Base-by-base conservation (phyloP, 1,140 invertebrate genomes). In the Drosophila nannoptera region DNA sequence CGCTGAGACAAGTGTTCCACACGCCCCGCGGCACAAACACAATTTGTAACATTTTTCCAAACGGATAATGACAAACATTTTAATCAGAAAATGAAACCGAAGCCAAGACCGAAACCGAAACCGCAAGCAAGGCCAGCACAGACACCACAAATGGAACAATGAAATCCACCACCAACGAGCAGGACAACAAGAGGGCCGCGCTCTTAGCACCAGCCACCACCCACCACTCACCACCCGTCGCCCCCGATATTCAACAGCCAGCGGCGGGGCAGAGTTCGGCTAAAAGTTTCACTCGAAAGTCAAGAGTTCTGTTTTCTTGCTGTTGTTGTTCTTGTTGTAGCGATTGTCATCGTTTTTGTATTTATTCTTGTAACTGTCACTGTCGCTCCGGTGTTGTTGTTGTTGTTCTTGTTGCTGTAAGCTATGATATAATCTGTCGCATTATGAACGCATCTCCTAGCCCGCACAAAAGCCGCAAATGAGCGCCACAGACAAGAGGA, bases 41-140 rank as follows among this genome's bases (percentile, higher is more conserved):
- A 88, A 88, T 88, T 83, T 75, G 74, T 69, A 84, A 88, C 87
- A 88, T 80, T 88, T 88, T 88, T 88, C 87, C 87, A 87, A 88
- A 72, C 87, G 86, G 87, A 88, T 88, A 88, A 88, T 88, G 78
- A 83, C 87, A 75, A 87, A 87, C 78, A 88, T 87, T 80, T 88
- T 87, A 87, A 81, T 86, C 82, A 84, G 50, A 78, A 82, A 83
- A 82, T 60, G 69, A 74, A 68, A 68, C 56, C 32, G 60, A 63
- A 71, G 65, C 64, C 38, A 53, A 62, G 54, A 61, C 58, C 29
- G 35, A 46, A 70, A 66, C 76, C n/a, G 45, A 63, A 68, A 46
- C 48, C 68, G 1, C 22, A 3, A 22, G 22, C 35, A 9, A 36
- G 4, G 6, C 35, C 8, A 9, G 4, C 8, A 14, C 55, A 16